Percentiles rank a stretch among this genome's conserved stretches.
Evolutionary conservation across 2,797 vertebrate genomes (phyloP).

Genomic region (Sorex maritimensis): DNA sequence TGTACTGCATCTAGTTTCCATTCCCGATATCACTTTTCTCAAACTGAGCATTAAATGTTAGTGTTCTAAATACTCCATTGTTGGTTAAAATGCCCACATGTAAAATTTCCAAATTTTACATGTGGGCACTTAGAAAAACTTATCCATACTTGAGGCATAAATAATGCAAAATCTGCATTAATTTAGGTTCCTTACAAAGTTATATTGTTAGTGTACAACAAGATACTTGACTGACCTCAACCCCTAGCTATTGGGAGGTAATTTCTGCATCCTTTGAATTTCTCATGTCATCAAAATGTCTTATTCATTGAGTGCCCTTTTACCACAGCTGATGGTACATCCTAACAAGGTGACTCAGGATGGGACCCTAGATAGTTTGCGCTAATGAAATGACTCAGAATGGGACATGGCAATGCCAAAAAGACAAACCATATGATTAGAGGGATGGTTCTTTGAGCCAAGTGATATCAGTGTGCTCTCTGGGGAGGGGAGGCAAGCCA

Average conservation of each 20-base stretch:
- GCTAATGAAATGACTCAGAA: background rate
- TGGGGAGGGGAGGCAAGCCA: background rate
- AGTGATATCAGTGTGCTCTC: slow-evolving; percentile 25
- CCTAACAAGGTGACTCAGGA: background rate
- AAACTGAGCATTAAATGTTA: background rate
- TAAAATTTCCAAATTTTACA: background rate
- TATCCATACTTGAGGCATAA: background rate
- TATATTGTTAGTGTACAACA: background rate
- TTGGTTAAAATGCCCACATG: slow-evolving; percentile 44
- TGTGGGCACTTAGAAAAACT: background rate
- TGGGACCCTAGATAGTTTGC: background rate
- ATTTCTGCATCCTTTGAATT: background rate
- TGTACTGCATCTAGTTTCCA: background rate
- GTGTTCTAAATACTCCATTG: background rate
- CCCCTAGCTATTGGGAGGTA: background rate
- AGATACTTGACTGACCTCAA: background rate
- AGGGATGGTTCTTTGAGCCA: background rate
- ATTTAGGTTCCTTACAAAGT: background rate
- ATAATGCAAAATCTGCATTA: background rate
- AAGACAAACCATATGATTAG: background rate
- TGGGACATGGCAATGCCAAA: background rate
- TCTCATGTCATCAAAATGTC: background rate
- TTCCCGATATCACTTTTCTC: background rate
- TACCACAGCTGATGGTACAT: background rate
- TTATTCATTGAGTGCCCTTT: background rate